These are phyloP conservation scores for Panzeria rudis DNA, from an alignment of 2,888 invertebrate species.

Conservation along the genomic window DNA sequence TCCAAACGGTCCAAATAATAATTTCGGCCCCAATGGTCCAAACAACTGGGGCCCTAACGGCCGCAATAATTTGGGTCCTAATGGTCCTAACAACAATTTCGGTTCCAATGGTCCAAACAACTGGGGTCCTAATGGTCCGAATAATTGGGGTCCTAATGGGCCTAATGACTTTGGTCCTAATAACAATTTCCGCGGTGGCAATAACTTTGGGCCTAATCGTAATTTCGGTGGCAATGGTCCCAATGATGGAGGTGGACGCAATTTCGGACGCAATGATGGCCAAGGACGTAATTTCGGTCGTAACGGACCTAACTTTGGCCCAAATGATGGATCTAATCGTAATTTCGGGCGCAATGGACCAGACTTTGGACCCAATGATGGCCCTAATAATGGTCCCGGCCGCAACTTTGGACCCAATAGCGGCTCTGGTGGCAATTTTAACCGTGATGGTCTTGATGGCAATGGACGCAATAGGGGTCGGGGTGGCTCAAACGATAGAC, in stretches of 20 bases:
- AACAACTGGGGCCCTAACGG: slow-evolving; percentile 30
- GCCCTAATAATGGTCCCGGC: slow-evolving; percentile 45
- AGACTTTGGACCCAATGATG: slow-evolving; percentile 68
- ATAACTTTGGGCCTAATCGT: slow-evolving; percentile 28
- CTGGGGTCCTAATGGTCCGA: slow-evolving; percentile 18
- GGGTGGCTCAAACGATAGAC: slow-evolving; percentile 58
- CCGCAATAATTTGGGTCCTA: slow-evolving; percentile 15
- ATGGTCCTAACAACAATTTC: slow-evolving; percentile 49
- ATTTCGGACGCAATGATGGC: slow-evolving; percentile 62
- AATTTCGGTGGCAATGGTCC: slow-evolving; percentile 55
- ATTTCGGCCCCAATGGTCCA: slow-evolving; percentile 30
- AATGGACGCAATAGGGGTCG: slow-evolving; percentile 49
- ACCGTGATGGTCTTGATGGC: slow-evolving; percentile 47
- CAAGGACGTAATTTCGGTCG: slow-evolving; percentile 43
- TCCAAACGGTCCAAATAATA: slow-evolving; percentile 37
- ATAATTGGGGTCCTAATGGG: slow-evolving; percentile 31
- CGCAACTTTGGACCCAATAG: slow-evolving; percentile 63
- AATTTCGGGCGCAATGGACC: slow-evolving; percentile 71
- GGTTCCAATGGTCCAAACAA: slow-evolving; percentile 50
- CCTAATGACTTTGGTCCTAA: slow-evolving; percentile 4
- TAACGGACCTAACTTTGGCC: slow-evolving; percentile 53
- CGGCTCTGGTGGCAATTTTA: slow-evolving; percentile 39
- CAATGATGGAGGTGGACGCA: slow-evolving; percentile 44
- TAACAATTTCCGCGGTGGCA: slow-evolving; percentile 68
- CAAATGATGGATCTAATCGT: slow-evolving; percentile 50